Evolutionary conservation across 1,140 invertebrate genomes (phyloP).

Genomic region (Augochlora pura): DNA sequence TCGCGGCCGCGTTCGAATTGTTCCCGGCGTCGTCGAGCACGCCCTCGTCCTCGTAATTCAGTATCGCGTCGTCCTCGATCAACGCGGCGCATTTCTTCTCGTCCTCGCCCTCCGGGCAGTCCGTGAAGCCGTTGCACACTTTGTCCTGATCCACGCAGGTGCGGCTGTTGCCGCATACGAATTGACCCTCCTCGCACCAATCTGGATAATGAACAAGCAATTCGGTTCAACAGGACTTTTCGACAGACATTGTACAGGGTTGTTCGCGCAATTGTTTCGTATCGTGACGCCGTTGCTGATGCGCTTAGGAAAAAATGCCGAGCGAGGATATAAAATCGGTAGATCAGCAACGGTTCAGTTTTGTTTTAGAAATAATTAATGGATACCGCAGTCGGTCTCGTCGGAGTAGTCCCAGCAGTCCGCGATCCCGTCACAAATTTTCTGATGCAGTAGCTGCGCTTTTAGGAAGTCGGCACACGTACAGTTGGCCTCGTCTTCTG

Average conservation of each 20-base stretch:
- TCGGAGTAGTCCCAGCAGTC: slow-evolving; percentile 92
- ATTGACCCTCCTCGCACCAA: slow-evolving; percentile 87
- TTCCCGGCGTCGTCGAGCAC: too few relatives aligned
- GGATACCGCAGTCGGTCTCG: slow-evolving; percentile 88
- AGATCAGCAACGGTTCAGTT: too few relatives aligned
- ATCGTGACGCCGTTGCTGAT: too few relatives aligned
- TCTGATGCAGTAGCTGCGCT: slow-evolving; percentile 85
- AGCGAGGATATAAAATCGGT: too few relatives aligned
- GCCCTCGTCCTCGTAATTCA: not conserved
- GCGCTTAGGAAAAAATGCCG: too few relatives aligned
- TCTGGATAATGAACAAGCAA: slow-evolving; percentile 76
- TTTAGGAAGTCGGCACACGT: slow-evolving; percentile 88
- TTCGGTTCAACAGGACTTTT: too few relatives aligned
- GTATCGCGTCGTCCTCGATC: slow-evolving; percentile 70
- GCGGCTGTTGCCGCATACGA: slow-evolving; percentile 87
- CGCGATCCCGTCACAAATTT: slow-evolving; percentile 90
- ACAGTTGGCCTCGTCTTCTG: slow-evolving; percentile 87
- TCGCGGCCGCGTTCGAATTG: not conserved
- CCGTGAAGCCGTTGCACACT: slow-evolving; percentile 87
- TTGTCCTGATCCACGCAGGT: slow-evolving; percentile 84
- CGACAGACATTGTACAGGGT: too few relatives aligned
- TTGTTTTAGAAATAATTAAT: too few relatives aligned
- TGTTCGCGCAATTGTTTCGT: too few relatives aligned
- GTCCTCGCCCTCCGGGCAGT: slow-evolving; percentile 91
- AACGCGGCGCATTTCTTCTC: slow-evolving; percentile 86